Evolutionary conservation across 2,888 invertebrate genomes (phyloP).

Genomic region (Calameuta filiformis): DNA sequence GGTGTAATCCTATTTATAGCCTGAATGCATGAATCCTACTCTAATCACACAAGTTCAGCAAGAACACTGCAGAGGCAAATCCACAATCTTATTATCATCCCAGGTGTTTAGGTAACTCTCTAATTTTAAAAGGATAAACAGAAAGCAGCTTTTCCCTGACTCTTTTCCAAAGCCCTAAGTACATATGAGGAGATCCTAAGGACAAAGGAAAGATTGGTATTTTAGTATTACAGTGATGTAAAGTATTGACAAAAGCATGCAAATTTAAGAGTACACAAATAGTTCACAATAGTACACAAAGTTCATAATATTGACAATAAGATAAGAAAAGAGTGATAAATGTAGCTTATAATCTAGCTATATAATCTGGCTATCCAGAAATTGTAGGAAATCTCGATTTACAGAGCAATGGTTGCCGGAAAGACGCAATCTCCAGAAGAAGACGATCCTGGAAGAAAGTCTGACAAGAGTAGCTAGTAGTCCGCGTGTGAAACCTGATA

Average conservation of each 20-base stretch:
- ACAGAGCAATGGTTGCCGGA: neutral
- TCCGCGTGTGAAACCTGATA: constrained; percentile 64
- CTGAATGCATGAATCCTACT: constrained; percentile 18
- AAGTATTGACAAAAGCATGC: neutral
- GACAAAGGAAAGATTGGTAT: neutral
- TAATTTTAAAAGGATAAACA: neutral
- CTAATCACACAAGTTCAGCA: neutral
- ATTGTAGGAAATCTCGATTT: neutral
- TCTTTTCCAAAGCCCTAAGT: neutral
- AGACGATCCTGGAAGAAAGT: constrained; percentile 3
- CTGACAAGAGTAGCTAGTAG: constrained; percentile 38
- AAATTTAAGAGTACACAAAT: neutral
- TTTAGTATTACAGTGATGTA: neutral
- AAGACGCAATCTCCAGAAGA: neutral
- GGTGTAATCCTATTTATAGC: constrained; percentile 28
- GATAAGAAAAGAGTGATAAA: neutral
- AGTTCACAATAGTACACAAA: neutral
- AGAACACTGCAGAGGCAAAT: neutral
- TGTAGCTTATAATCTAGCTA: neutral
- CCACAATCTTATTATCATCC: neutral
- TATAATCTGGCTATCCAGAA: neutral
- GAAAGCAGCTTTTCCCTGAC: neutral
- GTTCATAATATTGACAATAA: neutral
- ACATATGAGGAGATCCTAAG: neutral
- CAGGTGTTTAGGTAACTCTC: neutral